Evolutionary conservation across 2,113 vertebrate genomes (phyloP), one percentile per base, ranked within the genome.

Genomic region (Podocnemis expansa): DNA sequence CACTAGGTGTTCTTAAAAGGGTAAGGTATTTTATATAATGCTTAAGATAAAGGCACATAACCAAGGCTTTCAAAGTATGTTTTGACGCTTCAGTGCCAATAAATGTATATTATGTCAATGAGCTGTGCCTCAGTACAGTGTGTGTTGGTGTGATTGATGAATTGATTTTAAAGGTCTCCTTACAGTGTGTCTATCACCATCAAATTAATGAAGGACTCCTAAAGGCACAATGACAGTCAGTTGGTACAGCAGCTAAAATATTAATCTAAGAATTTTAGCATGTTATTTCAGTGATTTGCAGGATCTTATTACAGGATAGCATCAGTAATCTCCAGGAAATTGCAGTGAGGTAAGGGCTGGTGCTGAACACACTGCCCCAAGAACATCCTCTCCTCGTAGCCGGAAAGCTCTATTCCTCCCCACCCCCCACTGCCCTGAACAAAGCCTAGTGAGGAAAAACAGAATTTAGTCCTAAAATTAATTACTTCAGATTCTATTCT

Each of bases 171-270:
- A 91, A 97, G 93, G 90, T 94, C 89, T 93, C 91, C n/a, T 24
- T 54, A 73, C 82, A 90, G 95, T 93, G 96, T 97, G 94, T 93
- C 96, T 97, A 95, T 93, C 90, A 96, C 93, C 94, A 86, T 89
- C 67, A 56, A 47, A 56, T 91, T 94, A 97, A 31, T 91, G 95
- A 97, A 94, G 90, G 90, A 83, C 90, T 96, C 82, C 93, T 96
- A 95, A 97, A 92, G 79, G 93, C 89, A 89, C 0, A 0, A 85
- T 0, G 67, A 97, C 90, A 93, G 96, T 97, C 95, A 96, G 90
- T 80, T 93, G 76, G 90, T 94, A 91, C 0, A 1, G 86, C 84
- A 51, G 73, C 52, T 38, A 94, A 91, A 84, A 82, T 90, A 94
- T 85, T 89, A 96, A 96, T 93, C 58, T 84, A 86, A 73, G 94